These are phyloP conservation scores for Epizoanthus scotinus DNA, from an alignment of 92 coral and sea anemone species.

Conservation along the genomic window DNA sequence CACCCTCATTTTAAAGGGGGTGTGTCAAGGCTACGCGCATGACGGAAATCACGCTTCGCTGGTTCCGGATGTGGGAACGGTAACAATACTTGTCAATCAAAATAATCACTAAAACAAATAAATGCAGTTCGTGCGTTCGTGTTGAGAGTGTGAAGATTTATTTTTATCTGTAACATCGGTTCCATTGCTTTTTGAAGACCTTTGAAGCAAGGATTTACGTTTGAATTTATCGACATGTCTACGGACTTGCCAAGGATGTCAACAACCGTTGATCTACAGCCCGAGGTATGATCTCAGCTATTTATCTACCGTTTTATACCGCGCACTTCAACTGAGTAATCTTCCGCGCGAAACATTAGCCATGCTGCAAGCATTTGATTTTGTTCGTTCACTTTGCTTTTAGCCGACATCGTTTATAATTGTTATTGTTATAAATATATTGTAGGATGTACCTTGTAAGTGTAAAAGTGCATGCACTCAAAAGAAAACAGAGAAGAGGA, in stretches of 20 bases:
- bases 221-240: not conserved
- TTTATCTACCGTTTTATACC: not conserved
- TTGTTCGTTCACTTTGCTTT: slow-evolving; percentile 11
- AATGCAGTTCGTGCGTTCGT: too few relatives aligned
- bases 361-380: too few relatives aligned
- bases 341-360: not conserved
- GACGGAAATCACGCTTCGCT: too few relatives aligned
- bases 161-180: too few relatives aligned
- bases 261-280: slow-evolving; percentile 13
- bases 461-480: slow-evolving; percentile 15
- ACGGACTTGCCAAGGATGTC: slow-evolving; percentile 12
- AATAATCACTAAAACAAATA: too few relatives aligned
- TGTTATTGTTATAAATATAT: not conserved
- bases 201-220: not conserved
- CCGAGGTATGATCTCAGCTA: slow-evolving; percentile 13
- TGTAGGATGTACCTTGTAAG: not conserved
- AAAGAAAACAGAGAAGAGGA: slow-evolving; percentile 17
- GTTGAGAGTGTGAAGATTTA: too few relatives aligned
- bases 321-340: not conserved
- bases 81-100: too few relatives aligned
- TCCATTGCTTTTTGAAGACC: not conserved
- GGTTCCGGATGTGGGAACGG: too few relatives aligned
- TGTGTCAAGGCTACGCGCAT: too few relatives aligned
- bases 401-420: slow-evolving; percentile 23
- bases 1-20: too few relatives aligned